These are phyloP conservation scores for Caenorhabditis angaria DNA, from an alignment of 2,888 invertebrate species.

Conservation along the genomic window DNA sequence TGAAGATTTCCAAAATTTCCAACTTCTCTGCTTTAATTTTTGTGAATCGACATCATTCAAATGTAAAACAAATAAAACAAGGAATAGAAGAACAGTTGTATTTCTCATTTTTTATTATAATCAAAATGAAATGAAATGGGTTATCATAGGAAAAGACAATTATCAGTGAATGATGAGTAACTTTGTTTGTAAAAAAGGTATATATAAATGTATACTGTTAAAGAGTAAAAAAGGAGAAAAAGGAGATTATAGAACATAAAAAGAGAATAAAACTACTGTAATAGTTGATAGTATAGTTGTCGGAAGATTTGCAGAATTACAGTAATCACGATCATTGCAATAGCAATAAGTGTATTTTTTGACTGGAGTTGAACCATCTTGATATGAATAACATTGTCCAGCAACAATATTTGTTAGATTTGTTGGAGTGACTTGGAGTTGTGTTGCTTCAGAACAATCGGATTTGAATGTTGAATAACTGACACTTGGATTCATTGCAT, in stretches of 20 bases:
- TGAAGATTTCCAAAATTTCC: too few species aligned
- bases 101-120: too few species aligned
- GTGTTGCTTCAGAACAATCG: slow-evolving; percentile 23
- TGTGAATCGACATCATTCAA: too few species aligned
- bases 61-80: too few species aligned
- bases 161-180: too few species aligned
- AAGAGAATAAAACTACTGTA: neutral
- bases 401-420: slow-evolving; percentile 18
- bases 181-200: too few species aligned
- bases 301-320: slow-evolving; percentile 13
- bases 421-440: slow-evolving; percentile 21
- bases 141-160: too few species aligned
- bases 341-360: slow-evolving; percentile 29
- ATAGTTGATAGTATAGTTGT: neutral
- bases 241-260: neutral
- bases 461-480: slow-evolving; percentile 26
- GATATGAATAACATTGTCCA: slow-evolving; percentile 23
- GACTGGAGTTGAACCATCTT: slow-evolving; percentile 24
- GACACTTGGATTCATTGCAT: slow-evolving; percentile 23
- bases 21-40: too few species aligned
- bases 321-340: slow-evolving; percentile 34
- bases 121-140: too few species aligned
- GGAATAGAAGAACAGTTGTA: too few species aligned
- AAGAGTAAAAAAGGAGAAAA: too few species aligned
- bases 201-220: too few species aligned